Evolutionary conservation across 2,113 vertebrate species (phyloP), one percentile per base, ranked within the genome.

Genomic region (Lipophrys pholis): DNA sequence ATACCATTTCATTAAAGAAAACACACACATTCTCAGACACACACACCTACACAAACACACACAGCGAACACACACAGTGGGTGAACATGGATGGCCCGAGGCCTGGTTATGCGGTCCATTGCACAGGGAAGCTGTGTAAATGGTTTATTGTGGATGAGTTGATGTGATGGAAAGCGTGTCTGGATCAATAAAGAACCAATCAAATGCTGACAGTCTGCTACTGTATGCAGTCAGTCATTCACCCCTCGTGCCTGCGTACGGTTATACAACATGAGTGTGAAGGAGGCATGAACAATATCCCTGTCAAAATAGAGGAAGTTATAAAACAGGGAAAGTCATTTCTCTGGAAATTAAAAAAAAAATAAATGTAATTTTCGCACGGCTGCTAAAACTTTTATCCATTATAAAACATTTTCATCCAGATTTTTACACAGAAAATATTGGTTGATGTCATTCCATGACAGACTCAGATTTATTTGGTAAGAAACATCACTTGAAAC

Each of bases 121-220:
- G 92, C 92, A 89, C 90, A 86, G 72, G 88, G 89, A 91, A 89
- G 84, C 84, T 88, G 89, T 91, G 94, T 95, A 94, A 94, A 94
- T 94, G 94, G 92, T 90, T 95, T 96, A 94, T 92, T 93, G 92
- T 93, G 92, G 93, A 95, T 95, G 89, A 94, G 93, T 91, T 89
- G 93, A 95, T 93, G 94, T 94, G 93, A 94, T 92, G 90, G 91
- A 88, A 93, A 95, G 94, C 90, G 86, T 94, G 91, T 91, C 91
- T 79, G 85, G 81, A 93, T 95, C 94, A 91, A 93, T 95, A 95
- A 91, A 88, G 90, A 89, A 90, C 90, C 93, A 93, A 92, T 94
- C 92, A 93, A 92, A 91, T 69, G 85, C 85, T 90, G 91, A 90
- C 90, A 92, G 92, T 89, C 85, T 75, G 89, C 85, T 88, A 90